Percentiles rank a stretch among this genome's conserved stretches.
phyloP scores from a whole-genome alignment of 2,797 vertebrate species.

The Linurgus olivaceus region DNA sequence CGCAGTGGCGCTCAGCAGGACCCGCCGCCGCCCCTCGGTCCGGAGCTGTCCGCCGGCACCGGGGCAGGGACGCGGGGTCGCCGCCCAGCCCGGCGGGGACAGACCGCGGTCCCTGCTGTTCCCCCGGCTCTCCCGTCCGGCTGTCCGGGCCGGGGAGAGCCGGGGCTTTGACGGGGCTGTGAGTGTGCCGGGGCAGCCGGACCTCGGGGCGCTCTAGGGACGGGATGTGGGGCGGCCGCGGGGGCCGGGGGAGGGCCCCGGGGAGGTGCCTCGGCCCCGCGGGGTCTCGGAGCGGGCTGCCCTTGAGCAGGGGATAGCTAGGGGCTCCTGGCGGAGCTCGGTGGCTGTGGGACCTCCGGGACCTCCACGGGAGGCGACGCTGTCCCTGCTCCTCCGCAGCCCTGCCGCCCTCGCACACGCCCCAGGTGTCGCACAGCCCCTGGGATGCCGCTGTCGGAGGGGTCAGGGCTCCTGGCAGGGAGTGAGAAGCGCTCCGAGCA shows the following conservation, averaged over 20 bases:
- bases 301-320: neutral
- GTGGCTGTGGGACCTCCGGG: neutral
- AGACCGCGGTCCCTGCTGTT: no score
- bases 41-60: neutral
- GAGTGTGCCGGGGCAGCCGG: neutral
- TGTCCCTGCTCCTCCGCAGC: neutral
- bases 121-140: rapidly evolving
- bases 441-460: neutral
- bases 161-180: neutral
- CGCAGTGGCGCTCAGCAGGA: neutral
- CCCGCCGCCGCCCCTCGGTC: neutral
- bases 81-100: neutral
- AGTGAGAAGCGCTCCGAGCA: neutral
- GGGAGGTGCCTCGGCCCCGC: neutral
- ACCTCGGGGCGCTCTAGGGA: neutral
- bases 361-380: neutral
- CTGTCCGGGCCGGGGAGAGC: neutral
- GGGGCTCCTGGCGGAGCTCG: neutral
- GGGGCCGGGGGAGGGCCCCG: rapidly evolving
- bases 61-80: neutral
- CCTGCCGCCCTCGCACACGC: neutral
- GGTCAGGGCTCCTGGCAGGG: neutral
- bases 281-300: neutral
- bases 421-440: neutral
- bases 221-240: neutral